phyloP scores from a whole-genome alignment of 2,888 invertebrate genomes.

The Athalia cordata region DNA sequence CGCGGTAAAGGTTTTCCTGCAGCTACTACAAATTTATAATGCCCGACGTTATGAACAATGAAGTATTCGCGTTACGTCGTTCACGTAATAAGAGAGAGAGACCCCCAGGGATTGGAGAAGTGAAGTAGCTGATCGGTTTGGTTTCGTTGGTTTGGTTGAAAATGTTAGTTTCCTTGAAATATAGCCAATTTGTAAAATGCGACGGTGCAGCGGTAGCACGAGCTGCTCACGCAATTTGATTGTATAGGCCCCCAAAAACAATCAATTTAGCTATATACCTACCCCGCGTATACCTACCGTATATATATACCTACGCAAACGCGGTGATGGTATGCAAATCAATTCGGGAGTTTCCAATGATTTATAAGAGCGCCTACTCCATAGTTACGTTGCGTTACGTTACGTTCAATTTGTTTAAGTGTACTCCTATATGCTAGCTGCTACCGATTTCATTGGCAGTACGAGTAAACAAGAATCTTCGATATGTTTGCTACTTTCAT shows the following conservation, averaged over 20 bases:
- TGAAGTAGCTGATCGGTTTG: no score
- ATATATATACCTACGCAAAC: no score
- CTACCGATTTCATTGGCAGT: neutral
- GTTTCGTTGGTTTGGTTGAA: neutral
- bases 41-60: no score
- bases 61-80: no score
- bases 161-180: constrained; percentile 52
- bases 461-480: neutral
- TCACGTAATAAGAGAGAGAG: no score
- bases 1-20: no score
- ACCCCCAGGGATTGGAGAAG: no score
- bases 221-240: constrained; percentile 57
- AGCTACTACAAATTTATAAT: no score
- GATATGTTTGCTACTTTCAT: neutral
- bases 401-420: constrained; percentile 71
- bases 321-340: constrained; percentile 69
- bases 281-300: constrained; percentile 47
- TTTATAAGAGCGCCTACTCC: constrained; percentile 61
- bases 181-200: constrained; percentile 69
- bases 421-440: constrained; percentile 67
- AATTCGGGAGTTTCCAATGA: constrained; percentile 68
- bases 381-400: constrained; percentile 39
- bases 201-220: neutral
- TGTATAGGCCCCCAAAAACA: constrained; percentile 59
- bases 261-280: constrained; percentile 57